phyloP scores from a whole-genome alignment of 2,888 invertebrate genomes.

The Luffia ferchaultella region DNA sequence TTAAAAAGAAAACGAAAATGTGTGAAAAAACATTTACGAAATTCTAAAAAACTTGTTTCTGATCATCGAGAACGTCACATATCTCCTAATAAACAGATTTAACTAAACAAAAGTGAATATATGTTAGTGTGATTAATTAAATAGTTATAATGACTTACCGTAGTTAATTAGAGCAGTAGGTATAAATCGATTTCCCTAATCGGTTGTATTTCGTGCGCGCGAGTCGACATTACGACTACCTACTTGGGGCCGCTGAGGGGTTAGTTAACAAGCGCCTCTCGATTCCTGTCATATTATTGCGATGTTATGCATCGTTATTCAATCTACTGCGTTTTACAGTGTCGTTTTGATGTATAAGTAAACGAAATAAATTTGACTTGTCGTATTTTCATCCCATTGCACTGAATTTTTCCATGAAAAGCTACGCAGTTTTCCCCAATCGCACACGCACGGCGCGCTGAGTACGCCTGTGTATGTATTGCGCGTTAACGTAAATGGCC shows the following conservation, averaged over 20 bases:
- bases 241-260: conserved; percentile 52
- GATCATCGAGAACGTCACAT: too few relatives aligned
- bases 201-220: conserved; percentile 29
- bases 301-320: conserved; percentile 12
- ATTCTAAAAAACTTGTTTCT: too few relatives aligned
- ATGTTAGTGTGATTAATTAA: too few relatives aligned
- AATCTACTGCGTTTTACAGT: conserved; percentile 7
- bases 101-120: too few relatives aligned
- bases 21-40: too few relatives aligned
- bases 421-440: not conserved
- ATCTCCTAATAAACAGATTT: too few relatives aligned
- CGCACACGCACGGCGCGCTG: not conserved
- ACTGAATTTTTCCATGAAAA: not conserved
- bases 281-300: conserved; percentile 32
- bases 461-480: not conserved
- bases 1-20: too few relatives aligned
- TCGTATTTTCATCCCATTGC: too few relatives aligned
- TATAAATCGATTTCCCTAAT: conserved; percentile 40
- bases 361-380: not conserved
- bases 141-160: not conserved
- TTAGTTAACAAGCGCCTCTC: conserved; percentile 38
- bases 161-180: not conserved
- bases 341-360: not conserved
- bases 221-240: conserved; percentile 21
- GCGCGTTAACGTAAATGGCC: conserved; percentile 19